A percentile compares a stretch with the other conserved stretches of the same genome.
Conservation (phyloP, 2,797 vertebrate genomes). For the Anniella stebbinsi region DNA sequence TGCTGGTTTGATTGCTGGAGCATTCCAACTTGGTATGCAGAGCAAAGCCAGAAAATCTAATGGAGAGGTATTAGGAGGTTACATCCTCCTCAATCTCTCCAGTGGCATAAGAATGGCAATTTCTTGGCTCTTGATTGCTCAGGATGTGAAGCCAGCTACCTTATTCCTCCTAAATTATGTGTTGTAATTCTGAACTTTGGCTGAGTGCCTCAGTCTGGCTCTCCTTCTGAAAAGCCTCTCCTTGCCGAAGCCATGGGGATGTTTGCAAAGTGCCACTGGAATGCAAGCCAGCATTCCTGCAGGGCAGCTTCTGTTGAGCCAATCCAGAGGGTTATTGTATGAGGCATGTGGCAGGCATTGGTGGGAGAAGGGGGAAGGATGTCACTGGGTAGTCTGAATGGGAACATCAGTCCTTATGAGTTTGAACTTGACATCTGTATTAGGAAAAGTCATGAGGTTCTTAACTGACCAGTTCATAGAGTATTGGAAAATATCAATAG, state of each 20-base stretch:
- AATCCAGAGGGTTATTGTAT: conserved; percentile 83
- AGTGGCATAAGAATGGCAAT: neutral
- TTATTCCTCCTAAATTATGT: conserved; percentile 37
- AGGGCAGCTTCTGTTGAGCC: conserved; percentile 74
- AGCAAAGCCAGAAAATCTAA: conserved; percentile 26
- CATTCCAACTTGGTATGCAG: conserved; percentile 16
- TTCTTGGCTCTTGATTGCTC: conserved; percentile 16
- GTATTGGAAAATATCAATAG: neutral
- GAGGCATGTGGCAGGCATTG: conserved; percentile 82
- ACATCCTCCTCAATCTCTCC: neutral
- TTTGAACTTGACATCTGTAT: conserved; percentile 34
- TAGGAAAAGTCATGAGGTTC: neutral
- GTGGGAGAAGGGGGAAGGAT: conserved; percentile 19
- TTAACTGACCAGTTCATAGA: neutral
- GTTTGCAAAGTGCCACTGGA: conserved; percentile 78
- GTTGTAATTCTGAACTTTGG: conserved; percentile 67
- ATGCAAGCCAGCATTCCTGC: conserved; percentile 75
- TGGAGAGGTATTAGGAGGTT: conserved; percentile 1
- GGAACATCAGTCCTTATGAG: conserved; percentile 65
- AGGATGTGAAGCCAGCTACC: conserved; percentile 34
- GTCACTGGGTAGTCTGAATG: conserved; percentile 45
- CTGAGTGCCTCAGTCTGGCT: conserved; percentile 60
- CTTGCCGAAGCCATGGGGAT: conserved; percentile 79
- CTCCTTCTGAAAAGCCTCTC: conserved; percentile 55
- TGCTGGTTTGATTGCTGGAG: neutral